Percentiles rank a stretch among this genome's conserved stretches.
Conservation (phyloP, 1,140 invertebrate genomes). For the Drosophila dunni region DNA sequence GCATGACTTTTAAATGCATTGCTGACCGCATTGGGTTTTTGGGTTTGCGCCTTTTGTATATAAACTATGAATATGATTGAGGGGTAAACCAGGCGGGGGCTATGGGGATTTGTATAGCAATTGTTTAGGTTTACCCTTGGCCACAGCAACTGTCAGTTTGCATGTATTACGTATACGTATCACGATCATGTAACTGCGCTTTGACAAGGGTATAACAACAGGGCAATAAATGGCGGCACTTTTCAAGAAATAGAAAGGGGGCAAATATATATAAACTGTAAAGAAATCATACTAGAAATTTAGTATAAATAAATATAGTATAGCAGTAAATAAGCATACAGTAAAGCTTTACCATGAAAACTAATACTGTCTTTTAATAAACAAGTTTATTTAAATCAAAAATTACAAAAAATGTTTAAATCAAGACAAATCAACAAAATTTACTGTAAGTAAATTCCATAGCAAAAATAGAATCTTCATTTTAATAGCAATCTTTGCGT, state of each 20-base stretch:
- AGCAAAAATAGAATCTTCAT: no score
- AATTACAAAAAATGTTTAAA: no score
- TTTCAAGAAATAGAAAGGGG: background rate
- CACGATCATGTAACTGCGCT: slow-evolving; percentile 1
- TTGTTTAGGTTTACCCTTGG: slow-evolving; percentile 29
- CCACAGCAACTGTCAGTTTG: slow-evolving; percentile 1
- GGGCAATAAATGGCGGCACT: background rate
- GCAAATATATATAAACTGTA: background rate
- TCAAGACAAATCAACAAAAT: no score
- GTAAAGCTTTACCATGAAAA: no score
- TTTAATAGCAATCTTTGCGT: no score
- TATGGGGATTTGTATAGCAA: slow-evolving; percentile 14
- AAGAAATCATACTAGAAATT: background rate
- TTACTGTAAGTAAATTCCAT: no score
- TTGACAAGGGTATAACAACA: background rate
- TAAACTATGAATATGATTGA: slow-evolving; percentile 38
- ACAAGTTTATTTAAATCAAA: no score
- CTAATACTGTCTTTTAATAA: no score
- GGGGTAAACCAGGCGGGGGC: slow-evolving; percentile 7
- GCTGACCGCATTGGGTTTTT: slow-evolving; percentile 50
- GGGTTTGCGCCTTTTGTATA: slow-evolving; percentile 18
- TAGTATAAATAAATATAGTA: background rate
- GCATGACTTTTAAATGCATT: slow-evolving; percentile 65
- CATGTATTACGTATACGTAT: background rate
- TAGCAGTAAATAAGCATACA: no score